Evolutionary conservation across 2,797 vertebrate species (phyloP).

Genomic region (Synanceia verrucosa): DNA sequence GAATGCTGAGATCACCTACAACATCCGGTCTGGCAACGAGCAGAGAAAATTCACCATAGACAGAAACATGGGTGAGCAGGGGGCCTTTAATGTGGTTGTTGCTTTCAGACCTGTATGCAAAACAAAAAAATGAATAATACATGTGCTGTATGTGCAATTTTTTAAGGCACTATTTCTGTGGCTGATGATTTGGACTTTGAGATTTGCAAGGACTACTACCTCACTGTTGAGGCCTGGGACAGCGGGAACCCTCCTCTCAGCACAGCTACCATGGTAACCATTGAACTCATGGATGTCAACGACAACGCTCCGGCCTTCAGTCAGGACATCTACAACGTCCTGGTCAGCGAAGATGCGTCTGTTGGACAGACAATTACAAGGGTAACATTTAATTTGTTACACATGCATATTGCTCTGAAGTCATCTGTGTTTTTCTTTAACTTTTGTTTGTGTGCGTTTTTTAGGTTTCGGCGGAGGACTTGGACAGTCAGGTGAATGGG

Average conservation of each 20-base stretch:
- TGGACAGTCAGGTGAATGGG: conserved; percentile 93
- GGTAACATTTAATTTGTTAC: conserved; percentile 70
- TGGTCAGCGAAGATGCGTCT: conserved; percentile 91
- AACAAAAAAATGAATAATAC: not conserved
- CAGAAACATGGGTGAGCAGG: conserved; percentile 85
- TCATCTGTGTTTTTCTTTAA: not conserved
- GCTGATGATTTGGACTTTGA: conserved; percentile 94
- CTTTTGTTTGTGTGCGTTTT: not conserved
- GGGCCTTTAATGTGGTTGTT: not conserved
- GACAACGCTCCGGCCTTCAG: conserved; percentile 93
- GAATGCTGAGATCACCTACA: conserved; percentile 94
- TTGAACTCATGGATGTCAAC: conserved; percentile 95
- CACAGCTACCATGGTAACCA: conserved; percentile 90
- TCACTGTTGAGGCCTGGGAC: conserved; percentile 93
- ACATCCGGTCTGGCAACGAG: conserved; percentile 92
- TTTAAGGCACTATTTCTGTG: conserved; percentile 89
- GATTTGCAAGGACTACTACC: conserved; percentile 91
- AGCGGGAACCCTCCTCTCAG: conserved; percentile 91
- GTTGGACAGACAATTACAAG: conserved; percentile 89
- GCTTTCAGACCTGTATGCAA: not conserved
- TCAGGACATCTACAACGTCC: conserved; percentile 90
- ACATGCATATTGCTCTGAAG: not conserved
- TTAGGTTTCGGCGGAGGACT: conserved; percentile 93
- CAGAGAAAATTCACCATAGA: conserved; percentile 91
- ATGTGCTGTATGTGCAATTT: not conserved